These are phyloP conservation scores for Eurytemora carolleeae DNA, from an alignment of 1,140 invertebrate species.

Conservation along the genomic window DNA sequence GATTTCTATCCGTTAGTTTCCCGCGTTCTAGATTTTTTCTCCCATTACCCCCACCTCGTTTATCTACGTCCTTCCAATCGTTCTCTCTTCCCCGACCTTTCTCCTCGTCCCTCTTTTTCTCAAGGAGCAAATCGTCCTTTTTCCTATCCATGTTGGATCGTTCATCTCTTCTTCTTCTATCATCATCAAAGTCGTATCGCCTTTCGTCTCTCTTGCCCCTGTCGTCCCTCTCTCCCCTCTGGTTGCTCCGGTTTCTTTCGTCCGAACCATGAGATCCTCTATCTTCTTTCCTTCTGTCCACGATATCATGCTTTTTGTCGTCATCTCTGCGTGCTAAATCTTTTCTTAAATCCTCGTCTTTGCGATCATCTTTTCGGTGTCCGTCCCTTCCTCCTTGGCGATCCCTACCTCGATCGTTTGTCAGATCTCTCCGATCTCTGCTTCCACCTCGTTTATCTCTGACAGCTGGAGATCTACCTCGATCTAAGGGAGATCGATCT, in stretches of 20 bases:
- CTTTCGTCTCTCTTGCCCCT: too few species aligned
- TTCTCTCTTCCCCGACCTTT: too few species aligned
- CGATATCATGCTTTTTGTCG: neutral
- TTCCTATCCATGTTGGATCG: too few species aligned
- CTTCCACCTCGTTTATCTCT: neutral
- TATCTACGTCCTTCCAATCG: too few species aligned
- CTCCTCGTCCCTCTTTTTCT: too few species aligned
- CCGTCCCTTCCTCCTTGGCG: neutral
- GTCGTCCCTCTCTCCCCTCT: neutral
- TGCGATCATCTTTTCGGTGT: neutral
- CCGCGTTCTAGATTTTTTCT: too few species aligned
- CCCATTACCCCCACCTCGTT: too few species aligned
- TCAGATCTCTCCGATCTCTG: neutral
- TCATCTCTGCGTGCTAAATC: neutral
- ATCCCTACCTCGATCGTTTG: neutral
- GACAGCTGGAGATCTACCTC: too few species aligned
- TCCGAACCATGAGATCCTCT: neutral
- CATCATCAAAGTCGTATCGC: neutral
- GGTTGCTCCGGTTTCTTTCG: neutral
- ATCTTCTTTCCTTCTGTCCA: neutral
- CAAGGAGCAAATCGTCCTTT: too few species aligned
- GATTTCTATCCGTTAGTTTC: too few species aligned
- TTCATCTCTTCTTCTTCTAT: neutral
- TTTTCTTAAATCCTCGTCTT: neutral
- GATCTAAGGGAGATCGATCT: too few species aligned